phyloP scores from a whole-genome alignment of 2,113 vertebrate species.

The Gopherus flavomarginatus region DNA sequence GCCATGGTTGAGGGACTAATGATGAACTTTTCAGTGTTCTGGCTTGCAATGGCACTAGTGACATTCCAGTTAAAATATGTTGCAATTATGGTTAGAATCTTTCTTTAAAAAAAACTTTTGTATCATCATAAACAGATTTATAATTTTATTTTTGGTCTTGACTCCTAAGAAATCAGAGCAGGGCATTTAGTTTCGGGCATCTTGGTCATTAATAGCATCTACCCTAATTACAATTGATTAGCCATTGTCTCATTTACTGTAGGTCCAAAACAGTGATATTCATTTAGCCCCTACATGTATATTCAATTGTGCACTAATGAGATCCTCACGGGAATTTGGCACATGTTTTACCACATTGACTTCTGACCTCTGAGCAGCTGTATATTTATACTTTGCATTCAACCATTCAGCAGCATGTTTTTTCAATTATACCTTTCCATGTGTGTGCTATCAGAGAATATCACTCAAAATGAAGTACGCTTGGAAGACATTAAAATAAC shows the following conservation, averaged over 20 bases:
- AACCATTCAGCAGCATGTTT: conserved; percentile 81
- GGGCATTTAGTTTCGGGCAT: conserved; percentile 75
- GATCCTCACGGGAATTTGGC: conserved; percentile 79
- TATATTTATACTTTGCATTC: conserved; percentile 84
- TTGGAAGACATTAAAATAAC: conserved; percentile 87
- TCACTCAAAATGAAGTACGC: conserved; percentile 82
- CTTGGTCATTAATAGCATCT: conserved; percentile 78
- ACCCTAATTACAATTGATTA: conserved; percentile 85
- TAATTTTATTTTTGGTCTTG: conserved; percentile 67
- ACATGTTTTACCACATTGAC: conserved; percentile 82
- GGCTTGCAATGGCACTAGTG: conserved; percentile 32
- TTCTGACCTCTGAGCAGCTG: conserved; percentile 82
- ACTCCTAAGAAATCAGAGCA: conserved; percentile 59
- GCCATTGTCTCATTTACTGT: conserved; percentile 81
- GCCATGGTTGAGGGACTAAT: not conserved
- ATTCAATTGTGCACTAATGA: conserved; percentile 84
- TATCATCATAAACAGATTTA: conserved; percentile 27
- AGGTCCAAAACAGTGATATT: conserved; percentile 79
- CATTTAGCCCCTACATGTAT: conserved; percentile 81
- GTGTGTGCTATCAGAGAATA: conserved; percentile 81
- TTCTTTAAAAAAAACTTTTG: conserved; percentile 15
- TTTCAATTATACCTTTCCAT: conserved; percentile 85
- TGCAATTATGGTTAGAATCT: conserved; percentile 11
- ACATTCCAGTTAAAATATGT: conserved; percentile 62
- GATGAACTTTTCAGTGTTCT: conserved; percentile 43